Evolutionary conservation across 2,797 vertebrate genomes (phyloP), one percentile per base, ranked within the genome.

Genomic region (Austrolebias charrua): DNA sequence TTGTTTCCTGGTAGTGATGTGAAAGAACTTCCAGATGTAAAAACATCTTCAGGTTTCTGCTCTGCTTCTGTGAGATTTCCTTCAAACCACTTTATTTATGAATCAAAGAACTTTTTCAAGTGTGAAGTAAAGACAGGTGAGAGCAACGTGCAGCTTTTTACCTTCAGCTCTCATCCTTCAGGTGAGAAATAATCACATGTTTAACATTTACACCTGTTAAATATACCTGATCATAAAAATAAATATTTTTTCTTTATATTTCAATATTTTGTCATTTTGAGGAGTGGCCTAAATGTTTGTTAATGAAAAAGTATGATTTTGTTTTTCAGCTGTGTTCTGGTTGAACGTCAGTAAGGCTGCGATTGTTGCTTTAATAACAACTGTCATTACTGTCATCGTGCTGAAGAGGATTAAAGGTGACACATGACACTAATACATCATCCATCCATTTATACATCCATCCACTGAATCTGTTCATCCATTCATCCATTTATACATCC

Each of bases 61-160:
- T 65, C 53, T 56, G 35, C 46, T 65, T 0, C 5, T 43, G 13
- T 65, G 13, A 4, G 1, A 20, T 11, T 65, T 0, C 12, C 12
- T 9, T 44, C n/a, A 1, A 29, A 40, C 10, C 11, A 40, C 8
- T 44, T 13, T 29, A 1, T 19, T 15, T 20, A 44, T 0, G 15
- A 18, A n/a, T 44, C 14, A 0, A 43, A 9, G 5, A 2, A 57
- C 20, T 5, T 8, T 3, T 33, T 57, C 0, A 44, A 11, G 0
- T 65, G 63, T 24, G 48, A 7, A 42, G 28, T 65, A 24, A 56
- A 42, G 42, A 57, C 10, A 57, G 4, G 12, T 19, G 4, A 15
- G 0, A 2, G n/a, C 0, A 33, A 44, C 31, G 24, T 13, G 13
- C n/a, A 44, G 54, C 1, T 7, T 31, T 65, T 65, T 51, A n/a